Percentiles rank a stretch among this genome's conserved stretches.
phyloP scores from a whole-genome alignment of 2,797 vertebrate species.

The Dromococcyx pavoninus region DNA sequence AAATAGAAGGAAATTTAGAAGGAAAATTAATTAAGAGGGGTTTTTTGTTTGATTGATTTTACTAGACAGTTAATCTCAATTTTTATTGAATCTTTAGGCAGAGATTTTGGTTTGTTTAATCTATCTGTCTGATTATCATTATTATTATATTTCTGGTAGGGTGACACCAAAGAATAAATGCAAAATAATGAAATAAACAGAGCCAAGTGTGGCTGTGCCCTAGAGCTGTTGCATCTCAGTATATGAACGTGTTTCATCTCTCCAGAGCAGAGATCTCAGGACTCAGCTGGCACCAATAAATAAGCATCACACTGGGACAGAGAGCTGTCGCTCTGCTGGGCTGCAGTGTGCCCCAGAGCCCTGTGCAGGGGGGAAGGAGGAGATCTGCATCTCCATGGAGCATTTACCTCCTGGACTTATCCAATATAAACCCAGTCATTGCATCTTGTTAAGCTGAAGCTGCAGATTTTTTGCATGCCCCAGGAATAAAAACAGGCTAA shows the following conservation, averaged over 20 bases:
- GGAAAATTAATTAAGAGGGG: conserved; percentile 26
- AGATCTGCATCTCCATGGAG: not conserved
- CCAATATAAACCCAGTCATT: rapidly evolving
- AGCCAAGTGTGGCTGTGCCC: conserved; percentile 32
- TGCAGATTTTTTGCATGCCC: not conserved
- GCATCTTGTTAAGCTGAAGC: not conserved
- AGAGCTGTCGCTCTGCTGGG: not conserved
- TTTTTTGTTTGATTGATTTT: conserved; percentile 31
- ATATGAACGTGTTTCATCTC: not conserved
- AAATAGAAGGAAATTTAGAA: not conserved
- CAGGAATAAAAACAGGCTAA: not conserved
- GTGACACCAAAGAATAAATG: conserved; percentile 28
- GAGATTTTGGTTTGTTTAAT: conserved; percentile 35
- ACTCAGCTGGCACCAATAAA: conserved; percentile 55
- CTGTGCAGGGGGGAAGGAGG: not conserved
- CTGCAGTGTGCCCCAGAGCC: not conserved
- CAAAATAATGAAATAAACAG: conserved; percentile 51
- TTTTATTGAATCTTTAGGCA: conserved; percentile 43
- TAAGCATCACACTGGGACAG: not conserved
- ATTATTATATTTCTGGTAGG: conserved; percentile 26
- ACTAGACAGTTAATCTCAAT: not conserved
- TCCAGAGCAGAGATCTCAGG: conserved; percentile 21
- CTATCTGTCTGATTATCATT: conserved; percentile 33
- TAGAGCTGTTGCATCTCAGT: conserved; percentile 19
- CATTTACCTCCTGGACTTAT: not conserved